These are phyloP conservation scores for Turritopsis dohrnii DNA, from an alignment of 30 jellyfish, hydroid and myxozoan species.

Conservation along the genomic window DNA sequence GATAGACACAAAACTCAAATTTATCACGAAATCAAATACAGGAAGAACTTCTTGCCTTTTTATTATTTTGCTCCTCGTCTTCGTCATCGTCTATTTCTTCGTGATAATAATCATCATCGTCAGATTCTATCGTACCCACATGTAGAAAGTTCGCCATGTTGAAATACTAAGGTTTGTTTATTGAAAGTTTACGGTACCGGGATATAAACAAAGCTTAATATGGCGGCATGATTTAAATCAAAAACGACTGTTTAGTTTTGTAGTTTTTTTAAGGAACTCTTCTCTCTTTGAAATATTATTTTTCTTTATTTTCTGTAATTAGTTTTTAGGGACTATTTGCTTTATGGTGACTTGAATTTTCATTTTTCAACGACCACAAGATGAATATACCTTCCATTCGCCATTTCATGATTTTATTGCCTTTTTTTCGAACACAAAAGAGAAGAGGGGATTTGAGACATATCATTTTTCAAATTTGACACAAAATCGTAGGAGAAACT, in stretches of 20 bases:
- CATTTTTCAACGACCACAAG: too few species aligned
- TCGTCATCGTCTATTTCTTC: constrained; percentile 37
- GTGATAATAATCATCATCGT: constrained; percentile 38
- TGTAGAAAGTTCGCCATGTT: constrained; percentile 21
- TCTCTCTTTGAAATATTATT: too few species aligned
- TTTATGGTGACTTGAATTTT: too few species aligned
- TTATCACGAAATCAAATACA: neutral
- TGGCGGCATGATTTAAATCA: neutral
- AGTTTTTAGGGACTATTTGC: too few species aligned
- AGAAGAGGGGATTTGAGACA: too few species aligned
- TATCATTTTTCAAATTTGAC: too few species aligned
- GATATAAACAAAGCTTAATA: neutral
- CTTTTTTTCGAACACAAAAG: too few species aligned
- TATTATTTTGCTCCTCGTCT: constrained; percentile 30
- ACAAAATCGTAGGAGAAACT: too few species aligned
- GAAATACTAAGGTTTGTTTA: neutral
- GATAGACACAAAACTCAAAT: neutral
- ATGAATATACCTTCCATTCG: too few species aligned
- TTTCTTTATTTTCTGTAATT: too few species aligned
- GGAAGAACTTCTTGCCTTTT: neutral
- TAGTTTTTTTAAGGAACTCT: neutral
- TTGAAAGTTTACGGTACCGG: neutral
- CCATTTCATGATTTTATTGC: too few species aligned
- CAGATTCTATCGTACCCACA: constrained; percentile 58
- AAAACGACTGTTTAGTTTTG: too few species aligned